Evolutionary conservation across 2,888 invertebrate genomes (phyloP), one percentile per base, ranked within the genome.

Genomic region (Lamellibrachia satsuma): DNA sequence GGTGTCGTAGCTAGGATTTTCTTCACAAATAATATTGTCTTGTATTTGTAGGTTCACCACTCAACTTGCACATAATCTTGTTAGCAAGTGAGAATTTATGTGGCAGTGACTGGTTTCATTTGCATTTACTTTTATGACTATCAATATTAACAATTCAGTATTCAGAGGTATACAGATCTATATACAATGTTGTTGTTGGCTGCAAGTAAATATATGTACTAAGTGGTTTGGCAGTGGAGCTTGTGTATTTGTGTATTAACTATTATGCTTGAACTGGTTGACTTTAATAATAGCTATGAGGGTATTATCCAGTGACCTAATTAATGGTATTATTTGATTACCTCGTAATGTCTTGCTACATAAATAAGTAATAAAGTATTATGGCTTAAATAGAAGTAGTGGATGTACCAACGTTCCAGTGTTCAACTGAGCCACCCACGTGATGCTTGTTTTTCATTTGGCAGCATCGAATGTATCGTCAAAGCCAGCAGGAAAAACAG

Each of bases 401-500:
- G 9, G 9, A 55, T 55, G 39, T 75, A 75, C n/a, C n/a, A n/a
- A 75, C 55, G 9, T 11, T 75, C 75, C 15, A 6, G 15, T 22
- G 75, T 75, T 15, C n/a, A 75, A 39, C 39, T 39, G 75, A 22
- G 75, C 22, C n/a, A 75, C 39, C 39, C 39, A 39, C 39, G 39
- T 39, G 39, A 22, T 75, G 75, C n/a, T 75, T 75, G 15, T 75
- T 75, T 75, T 75, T 39, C 22, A 2, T 75, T 3, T 75, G 75
- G 75, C 75, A 75, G 75, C 22, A 22, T 75, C 75, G 75, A 75
- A 75, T 75, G 75, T 75, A 75, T 75, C 75, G 75, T 75, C 75
- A 75, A 75, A 75, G 75, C 75, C 75, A 75, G 75, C 75, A 75
- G 75, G 75, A 75, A 75, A 75, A 75, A 75, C 75, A 75, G 75